Evolutionary conservation across 2,113 vertebrate genomes (phyloP), one percentile per base, ranked within the genome.

Genomic region (Pipra filicauda): DNA sequence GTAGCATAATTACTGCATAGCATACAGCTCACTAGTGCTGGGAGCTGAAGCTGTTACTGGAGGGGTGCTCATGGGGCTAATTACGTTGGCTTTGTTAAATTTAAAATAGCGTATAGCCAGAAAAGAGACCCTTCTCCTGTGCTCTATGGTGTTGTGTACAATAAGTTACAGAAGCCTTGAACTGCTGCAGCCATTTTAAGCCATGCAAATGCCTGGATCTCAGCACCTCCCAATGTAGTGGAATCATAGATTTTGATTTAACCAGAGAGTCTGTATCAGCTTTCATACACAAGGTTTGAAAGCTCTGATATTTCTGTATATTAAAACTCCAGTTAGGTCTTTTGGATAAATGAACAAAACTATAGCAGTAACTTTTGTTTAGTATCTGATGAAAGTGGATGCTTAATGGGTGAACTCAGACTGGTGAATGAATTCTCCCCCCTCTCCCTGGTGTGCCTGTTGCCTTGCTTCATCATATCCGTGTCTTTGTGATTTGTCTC

Each of bases 1-100:
- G 95, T 96, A 80, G 92, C 95, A 52, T 98, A 97, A 98, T 98
- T 97, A 96, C 96, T 85, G 81, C 78, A 59, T 82, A 94, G 91
- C 93, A 83, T 87, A 87, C 49, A 94, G 89, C 92, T 94, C 37
- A 1, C 95, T 85, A 54, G 91, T 89, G 72, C 87, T 95, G 82
- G 90, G 93, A 97, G 93, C 91, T 69, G 90, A 82, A 69, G 87
- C 93, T 94, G 88, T 91, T 93, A 58, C 92, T 87, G 35, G 91
- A 97, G 93, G 89, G 95, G 27, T 96, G 86, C 97, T 97, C 86
- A 1, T 85, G 97, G 93, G 97, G 97, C 92, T 73, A 93, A 97
- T 97, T 96, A 96, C n/a, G 4, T 85, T 88, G 95, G 69, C 92
- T 97, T 93, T 96, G 96, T 96, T 93, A 91, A 77, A 95, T 97